Percentiles rank a stretch among this genome's conserved stretches.
Conservation (phyloP, 2,797 vertebrate genomes). For the Diceros bicornis region DNA sequence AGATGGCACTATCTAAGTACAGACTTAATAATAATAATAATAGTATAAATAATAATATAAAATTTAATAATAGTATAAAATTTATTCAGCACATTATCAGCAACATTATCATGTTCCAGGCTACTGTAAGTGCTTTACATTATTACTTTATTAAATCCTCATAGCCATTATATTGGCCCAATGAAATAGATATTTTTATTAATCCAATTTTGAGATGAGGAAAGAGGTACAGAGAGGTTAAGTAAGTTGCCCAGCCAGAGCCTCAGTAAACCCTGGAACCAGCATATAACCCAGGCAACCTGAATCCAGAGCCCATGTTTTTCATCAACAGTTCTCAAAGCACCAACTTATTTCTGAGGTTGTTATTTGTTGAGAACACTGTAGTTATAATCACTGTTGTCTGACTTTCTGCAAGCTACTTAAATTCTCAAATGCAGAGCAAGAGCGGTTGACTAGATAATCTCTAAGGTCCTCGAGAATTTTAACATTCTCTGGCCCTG, state of each 20-base stretch:
- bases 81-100: background rate
- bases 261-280: background rate
- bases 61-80: constrained; percentile 48
- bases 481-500: background rate
- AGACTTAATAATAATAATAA: background rate
- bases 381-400: background rate
- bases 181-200: constrained; percentile 42
- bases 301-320: background rate
- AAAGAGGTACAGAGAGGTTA: background rate
- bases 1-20: background rate
- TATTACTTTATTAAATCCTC: constrained; percentile 40
- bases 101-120: background rate
- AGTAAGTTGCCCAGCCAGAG: background rate
- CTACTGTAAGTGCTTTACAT: background rate
- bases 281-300: background rate
- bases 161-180: background rate
- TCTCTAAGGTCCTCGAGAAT: background rate
- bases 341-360: background rate
- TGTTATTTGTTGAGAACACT: background rate
- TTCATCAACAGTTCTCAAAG: background rate
- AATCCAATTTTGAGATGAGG: constrained; percentile 49
- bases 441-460: background rate
- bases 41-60: background rate
- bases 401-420: constrained; percentile 12
- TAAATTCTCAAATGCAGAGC: constrained; percentile 26